Evolutionary conservation across 2,113 vertebrate species (phyloP).

Genomic region (Meriones unguiculatus): DNA sequence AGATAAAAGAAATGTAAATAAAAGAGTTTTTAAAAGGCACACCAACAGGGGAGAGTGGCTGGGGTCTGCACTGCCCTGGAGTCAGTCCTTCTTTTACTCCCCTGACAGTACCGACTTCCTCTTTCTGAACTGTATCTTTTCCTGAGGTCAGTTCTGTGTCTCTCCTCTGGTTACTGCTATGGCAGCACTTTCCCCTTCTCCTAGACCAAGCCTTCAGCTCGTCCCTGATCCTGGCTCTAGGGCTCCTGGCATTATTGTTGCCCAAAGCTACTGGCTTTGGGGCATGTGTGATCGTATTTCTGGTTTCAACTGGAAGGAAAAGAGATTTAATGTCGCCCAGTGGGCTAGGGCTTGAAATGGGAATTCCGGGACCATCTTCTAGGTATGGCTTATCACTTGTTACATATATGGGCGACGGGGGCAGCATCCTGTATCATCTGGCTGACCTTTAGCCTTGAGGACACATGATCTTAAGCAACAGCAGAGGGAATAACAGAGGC

Average conservation of each 20-base stretch:
- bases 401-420: not conserved
- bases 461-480: not conserved
- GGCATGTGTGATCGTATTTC: not conserved
- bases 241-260: not conserved
- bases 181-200: not conserved
- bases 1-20: too few relatives aligned
- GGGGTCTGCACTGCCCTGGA: fast-evolving
- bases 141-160: not conserved
- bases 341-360: not conserved
- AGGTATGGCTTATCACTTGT: not conserved
- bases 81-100: not conserved
- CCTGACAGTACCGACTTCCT: not conserved
- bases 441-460: not conserved
- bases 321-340: not conserved
- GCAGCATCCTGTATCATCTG: not conserved
- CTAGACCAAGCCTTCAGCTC: not conserved
- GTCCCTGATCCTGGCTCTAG: not conserved
- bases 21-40: too few relatives aligned
- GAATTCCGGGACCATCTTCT: not conserved
- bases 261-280: not conserved
- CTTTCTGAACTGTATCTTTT: not conserved
- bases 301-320: not conserved
- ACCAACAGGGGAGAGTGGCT: not conserved
- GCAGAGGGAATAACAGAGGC: not conserved
- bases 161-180: not conserved